These are phyloP conservation scores for Nephrotoma appendiculata DNA, from an alignment of 2,888 invertebrate species.

Conservation along the genomic window DNA sequence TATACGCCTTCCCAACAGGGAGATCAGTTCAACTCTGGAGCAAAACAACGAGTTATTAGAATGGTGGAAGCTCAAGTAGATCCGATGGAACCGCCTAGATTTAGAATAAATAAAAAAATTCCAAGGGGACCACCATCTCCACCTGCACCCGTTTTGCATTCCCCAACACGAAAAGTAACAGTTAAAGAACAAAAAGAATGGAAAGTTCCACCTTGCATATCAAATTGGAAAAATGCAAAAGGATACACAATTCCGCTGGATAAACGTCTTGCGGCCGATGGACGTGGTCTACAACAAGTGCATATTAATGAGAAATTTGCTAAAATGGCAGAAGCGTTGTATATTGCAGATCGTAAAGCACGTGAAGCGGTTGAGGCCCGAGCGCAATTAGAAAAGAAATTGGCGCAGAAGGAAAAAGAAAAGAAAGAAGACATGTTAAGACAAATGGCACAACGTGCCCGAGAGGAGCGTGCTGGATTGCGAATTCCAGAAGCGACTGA, in stretches of 20 bases:
- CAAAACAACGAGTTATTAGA: slow-evolving; percentile 93
- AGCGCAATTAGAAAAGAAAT: slow-evolving; percentile 86
- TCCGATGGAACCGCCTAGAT: slow-evolving; percentile 98
- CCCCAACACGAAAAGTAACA: slow-evolving; percentile 92
- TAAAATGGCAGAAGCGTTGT: slow-evolving; percentile 92
- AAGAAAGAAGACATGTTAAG: slow-evolving; percentile 92
- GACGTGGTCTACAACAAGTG: slow-evolving; percentile 88
- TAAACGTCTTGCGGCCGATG: slow-evolving; percentile 95
- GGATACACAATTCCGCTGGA: slow-evolving; percentile 95
- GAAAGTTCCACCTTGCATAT: slow-evolving; percentile 97
- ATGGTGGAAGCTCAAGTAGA: slow-evolving; percentile 89
- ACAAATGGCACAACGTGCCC: slow-evolving; percentile 83
- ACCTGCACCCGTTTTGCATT: slow-evolving; percentile 96
- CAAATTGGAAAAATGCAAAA: slow-evolving; percentile 99
- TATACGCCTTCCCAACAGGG: slow-evolving; percentile 99
- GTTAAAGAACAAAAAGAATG: slow-evolving; percentile 99
- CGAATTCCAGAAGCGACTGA: slow-evolving; percentile 29
- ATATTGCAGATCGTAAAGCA: slow-evolving; percentile 94
- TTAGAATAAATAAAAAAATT: slow-evolving; percentile 97
- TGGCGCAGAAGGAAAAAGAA: slow-evolving; percentile 96
- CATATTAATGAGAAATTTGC: slow-evolving; percentile 99
- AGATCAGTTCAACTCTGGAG: slow-evolving; percentile 84
- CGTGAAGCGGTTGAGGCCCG: slow-evolving; percentile 95
- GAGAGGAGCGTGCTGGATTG: slow-evolving; percentile 83
- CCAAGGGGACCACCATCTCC: slow-evolving; percentile 97